Evolutionary conservation across 2,113 vertebrate species (phyloP), one percentile per base, ranked within the genome.

Genomic region (Pseudorhombus dupliciocellatus): DNA sequence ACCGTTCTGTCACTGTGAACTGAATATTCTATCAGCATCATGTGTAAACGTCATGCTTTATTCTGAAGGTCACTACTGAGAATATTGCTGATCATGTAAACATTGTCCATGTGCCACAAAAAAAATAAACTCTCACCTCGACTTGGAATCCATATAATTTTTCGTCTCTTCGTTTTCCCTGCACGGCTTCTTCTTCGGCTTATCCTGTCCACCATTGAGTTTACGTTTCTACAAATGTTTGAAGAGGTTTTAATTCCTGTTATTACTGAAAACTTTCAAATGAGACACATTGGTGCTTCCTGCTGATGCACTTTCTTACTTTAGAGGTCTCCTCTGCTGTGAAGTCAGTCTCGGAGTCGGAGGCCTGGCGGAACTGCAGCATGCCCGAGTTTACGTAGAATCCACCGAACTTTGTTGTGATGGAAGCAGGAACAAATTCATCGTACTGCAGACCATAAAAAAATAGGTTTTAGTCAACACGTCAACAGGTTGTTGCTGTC

Each of bases 331-430:
- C 94, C 75, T 94, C 95, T 46, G 92, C 90, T 50, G 93, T 77
- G 11, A 88, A 84, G 55, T 95, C 94, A 42, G 42, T 52, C 52
- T 97, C 96, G 0, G 93, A 93, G 54, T 97, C 97, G 0, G 96
- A 98, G 0, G 93, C 93, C 20, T 93, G 94, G 18, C 96, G 94
- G 86, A 98, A 99, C 10, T 97, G 94, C 57, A 99, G 92, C 0
- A 95, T 90, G 28, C 97, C 97, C 0, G 95, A 95, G 86, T 99
- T 99, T 84, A 99, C 93, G 66, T 99, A 99, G 92, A 99, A 99
- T 5, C 97, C 98, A 75, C 98, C 97, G 4, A 95, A 94, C 71
- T 95, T 96, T 0, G 98, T 98, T 1, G 94, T 97, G 68, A 99
- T 92, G 66, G 95, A 95, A 31, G 95, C 95, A 0, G 97, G 98